These are phyloP conservation scores for Epizoanthus ramosus DNA, from an alignment of 92 coral and sea anemone genomes.

Conservation along the genomic window DNA sequence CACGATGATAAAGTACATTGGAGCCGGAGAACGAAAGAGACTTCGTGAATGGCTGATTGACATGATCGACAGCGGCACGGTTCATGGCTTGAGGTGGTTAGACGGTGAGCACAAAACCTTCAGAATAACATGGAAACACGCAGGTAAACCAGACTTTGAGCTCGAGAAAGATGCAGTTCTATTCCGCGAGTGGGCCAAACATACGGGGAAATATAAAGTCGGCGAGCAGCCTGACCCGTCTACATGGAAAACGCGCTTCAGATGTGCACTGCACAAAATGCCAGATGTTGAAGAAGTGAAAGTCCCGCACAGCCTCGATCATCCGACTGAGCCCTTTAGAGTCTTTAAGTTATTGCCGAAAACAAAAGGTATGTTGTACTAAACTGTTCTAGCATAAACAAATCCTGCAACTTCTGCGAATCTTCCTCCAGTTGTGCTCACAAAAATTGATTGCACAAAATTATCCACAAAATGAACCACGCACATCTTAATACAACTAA, in stretches of 20 bases:
- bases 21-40: conserved; percentile 68
- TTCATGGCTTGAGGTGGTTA: conserved; percentile 81
- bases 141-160: conserved; percentile 96
- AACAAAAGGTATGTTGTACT: conserved; percentile 31
- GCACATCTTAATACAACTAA: no score
- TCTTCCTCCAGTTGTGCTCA: no score
- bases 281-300: conserved; percentile 91
- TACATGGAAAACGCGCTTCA: conserved; percentile 95
- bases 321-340: conserved; percentile 81
- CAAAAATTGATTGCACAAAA: neutral
- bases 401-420: neutral
- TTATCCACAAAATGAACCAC: neutral
- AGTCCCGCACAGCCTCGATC: conserved; percentile 84
- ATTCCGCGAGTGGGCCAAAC: conserved; percentile 95
- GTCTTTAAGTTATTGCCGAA: conserved; percentile 84
- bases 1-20: conserved; percentile 27
- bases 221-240: conserved; percentile 98
- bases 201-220: conserved; percentile 86
- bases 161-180: conserved; percentile 91
- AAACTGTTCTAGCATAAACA: neutral
- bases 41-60: conserved; percentile 90
- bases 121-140: conserved; percentile 96
- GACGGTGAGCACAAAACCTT: conserved; percentile 70
- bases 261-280: conserved; percentile 95
- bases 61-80: conserved; percentile 73